phyloP scores from a whole-genome alignment of 2,888 invertebrate species.

The Cheilosia urbana region DNA sequence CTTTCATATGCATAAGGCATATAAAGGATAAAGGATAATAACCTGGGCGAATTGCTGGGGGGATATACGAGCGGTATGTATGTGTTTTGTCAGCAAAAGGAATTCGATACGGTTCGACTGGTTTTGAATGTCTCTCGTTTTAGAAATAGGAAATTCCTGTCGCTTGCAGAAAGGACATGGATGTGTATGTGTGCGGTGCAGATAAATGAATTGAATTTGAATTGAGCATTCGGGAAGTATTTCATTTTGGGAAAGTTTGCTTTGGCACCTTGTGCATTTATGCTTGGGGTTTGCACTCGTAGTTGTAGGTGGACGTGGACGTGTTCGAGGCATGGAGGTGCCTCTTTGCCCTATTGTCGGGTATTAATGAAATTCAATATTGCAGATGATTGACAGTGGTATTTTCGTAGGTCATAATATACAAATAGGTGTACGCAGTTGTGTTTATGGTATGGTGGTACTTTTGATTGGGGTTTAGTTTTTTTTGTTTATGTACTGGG shows the following conservation, averaged over 20 bases:
- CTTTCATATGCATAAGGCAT: conserved; percentile 65
- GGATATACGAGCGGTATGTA: not conserved
- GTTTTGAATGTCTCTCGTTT: conserved; percentile 66
- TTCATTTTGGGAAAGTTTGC: conserved; percentile 49
- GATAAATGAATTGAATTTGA: conserved; percentile 69
- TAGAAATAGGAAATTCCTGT: conserved; percentile 67
- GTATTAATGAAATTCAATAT: conserved; percentile 16
- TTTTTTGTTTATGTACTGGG: no score
- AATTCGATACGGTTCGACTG: conserved; percentile 70
- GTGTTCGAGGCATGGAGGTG: not conserved
- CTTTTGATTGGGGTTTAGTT: no score
- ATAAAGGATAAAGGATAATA: conserved; percentile 58
- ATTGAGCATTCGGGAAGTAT: conserved; percentile 59
- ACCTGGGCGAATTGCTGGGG: conserved; percentile 10
- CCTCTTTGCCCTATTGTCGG: not conserved
- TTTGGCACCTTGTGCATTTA: conserved; percentile 31
- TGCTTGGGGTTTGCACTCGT: not conserved
- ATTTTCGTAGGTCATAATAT: not conserved
- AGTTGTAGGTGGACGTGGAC: not conserved
- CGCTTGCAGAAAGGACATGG: conserved; percentile 41
- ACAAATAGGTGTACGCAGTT: not conserved
- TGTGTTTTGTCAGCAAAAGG: conserved; percentile 31
- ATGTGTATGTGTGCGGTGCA: not conserved
- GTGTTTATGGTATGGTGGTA: not conserved
- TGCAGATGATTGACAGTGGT: not conserved